Base-by-base conservation (phyloP, 2,113 vertebrate species). In the Furnarius figulus region DNA sequence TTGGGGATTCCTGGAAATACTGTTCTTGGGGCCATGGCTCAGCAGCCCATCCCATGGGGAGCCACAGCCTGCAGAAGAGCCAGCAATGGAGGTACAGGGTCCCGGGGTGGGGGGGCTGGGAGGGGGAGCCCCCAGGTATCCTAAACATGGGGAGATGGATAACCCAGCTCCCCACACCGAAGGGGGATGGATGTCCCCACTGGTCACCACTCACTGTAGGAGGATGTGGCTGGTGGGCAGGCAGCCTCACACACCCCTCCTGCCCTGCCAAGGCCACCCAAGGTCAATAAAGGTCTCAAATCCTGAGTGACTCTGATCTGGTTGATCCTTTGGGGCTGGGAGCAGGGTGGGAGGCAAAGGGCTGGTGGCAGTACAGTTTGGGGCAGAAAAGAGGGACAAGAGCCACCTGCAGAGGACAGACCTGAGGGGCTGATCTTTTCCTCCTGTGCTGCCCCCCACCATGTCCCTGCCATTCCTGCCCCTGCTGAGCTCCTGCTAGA, bases 1-100 rank as follows among this genome's bases (percentile, higher is more conserved):
- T 98, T 97, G 99, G 99, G 99, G 99, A 99, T 99, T 99, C 99
- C 99, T 99, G 99, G 99, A 99, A 99, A 99, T 99, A 99, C 99
- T 99, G 99, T 99, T 99, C 99, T 99, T 99, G 99, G 99, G 99
- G 99, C 98, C 97, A 98, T 89, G 99, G 99, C 97, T 97, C 88
- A 37, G 97, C 99, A 1, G 33, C 59, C 87, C 66, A 16, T 76
- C 76, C 89, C 5, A 0, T 2, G 12, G 61, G 49, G 61, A 87
- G 56, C 28, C 49, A 6, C 30, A 20, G 84, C 24, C 40, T 7
- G 18, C 0, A 0, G 52, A 55, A 5, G n/a, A 87, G 46, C 46
- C 4, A 0, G 42, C 6, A 6, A 35, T 1, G 1, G 3, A 96
- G 89, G 92, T 95, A 89, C 2, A 33, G 80, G 47, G 66, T 18